Base-by-base conservation (phyloP, 2,888 invertebrate genomes). In the Idaea straminata region DNA sequence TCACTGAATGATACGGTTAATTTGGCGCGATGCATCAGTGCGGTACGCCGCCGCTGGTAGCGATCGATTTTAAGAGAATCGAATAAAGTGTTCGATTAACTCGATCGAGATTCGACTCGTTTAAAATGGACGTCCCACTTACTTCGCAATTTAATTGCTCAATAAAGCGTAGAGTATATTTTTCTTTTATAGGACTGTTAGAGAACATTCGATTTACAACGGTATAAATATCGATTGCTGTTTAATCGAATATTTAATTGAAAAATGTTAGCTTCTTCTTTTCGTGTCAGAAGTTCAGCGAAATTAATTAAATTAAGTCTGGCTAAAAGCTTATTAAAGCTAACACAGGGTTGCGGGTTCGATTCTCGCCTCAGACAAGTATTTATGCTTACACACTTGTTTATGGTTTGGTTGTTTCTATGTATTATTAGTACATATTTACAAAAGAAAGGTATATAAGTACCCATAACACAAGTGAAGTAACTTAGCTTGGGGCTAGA, bases 1-100 rank as follows among this genome's bases (percentile, higher is more conserved):
- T 47, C 47, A 47, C 47, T 47, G 47, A 47, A 47, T 47, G 47
- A 47, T 47, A 47, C 47, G 47, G 47, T 47, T 47, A 47, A 47
- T 47, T 47, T 47, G 47, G 13, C 47, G 10, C 47, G 47, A 47
- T 47, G 47, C 47, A 47, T 47, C 47, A 47, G 47, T 47, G 47
- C 47, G 47, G 47, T 47, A 47, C 47, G 47, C 47, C 47, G 47
- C 47, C 47, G 36, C 36, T 10, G 47, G 47, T 47, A 7, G 47
- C 47, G 47, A 10, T 47, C 47, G 47, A 47, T 47, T 47, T 47
- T 47, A 7, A 10, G 13, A 47, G 47, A 47, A 47, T 47, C 47
- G 47, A 10, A 47, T 47, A 47, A 47, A 47, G 47, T 47, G 47
- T 47, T 47, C 47, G 6, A 47, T 47, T 47, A 47, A 47, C 47